phyloP scores from a whole-genome alignment of 2,113 vertebrate species.

The Pyxicephalus adspersus region DNA sequence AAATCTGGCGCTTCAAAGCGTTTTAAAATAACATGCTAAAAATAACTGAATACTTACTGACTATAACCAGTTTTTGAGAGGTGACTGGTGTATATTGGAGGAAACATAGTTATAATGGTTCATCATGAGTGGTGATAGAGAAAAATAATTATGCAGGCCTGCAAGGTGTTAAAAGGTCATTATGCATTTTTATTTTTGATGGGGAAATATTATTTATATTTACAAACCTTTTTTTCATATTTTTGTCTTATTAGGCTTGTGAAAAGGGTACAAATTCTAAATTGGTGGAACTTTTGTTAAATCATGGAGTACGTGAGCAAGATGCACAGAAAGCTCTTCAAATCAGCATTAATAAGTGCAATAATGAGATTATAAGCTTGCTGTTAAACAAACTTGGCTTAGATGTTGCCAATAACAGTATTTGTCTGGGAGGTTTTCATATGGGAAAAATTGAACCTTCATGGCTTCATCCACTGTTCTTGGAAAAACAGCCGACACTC shows the following conservation, averaged over 20 bases:
- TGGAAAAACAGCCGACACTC: slow-evolving; percentile 70
- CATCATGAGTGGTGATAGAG: too few relatives aligned
- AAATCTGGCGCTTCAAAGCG: too few relatives aligned
- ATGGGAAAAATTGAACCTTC: slow-evolving; percentile 84
- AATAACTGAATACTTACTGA: too few relatives aligned
- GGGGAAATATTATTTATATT: too few relatives aligned
- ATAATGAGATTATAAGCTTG: slow-evolving; percentile 82
- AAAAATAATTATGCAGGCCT: too few relatives aligned
- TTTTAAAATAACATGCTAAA: too few relatives aligned
- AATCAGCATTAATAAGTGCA: slow-evolving; percentile 79
- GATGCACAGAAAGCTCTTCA: slow-evolving; percentile 83
- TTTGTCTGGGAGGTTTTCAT: slow-evolving; percentile 90
- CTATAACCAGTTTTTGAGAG: too few relatives aligned
- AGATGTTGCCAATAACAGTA: slow-evolving; percentile 84
- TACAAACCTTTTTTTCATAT: not conserved
- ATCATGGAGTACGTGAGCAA: slow-evolving; percentile 82
- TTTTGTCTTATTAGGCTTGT: slow-evolving; percentile 74
- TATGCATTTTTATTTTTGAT: too few relatives aligned
- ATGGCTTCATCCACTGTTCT: slow-evolving; percentile 89
- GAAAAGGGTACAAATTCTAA: slow-evolving; percentile 83
- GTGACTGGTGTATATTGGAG: too few relatives aligned
- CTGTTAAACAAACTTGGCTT: slow-evolving; percentile 86
- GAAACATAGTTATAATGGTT: too few relatives aligned
- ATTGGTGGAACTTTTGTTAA: slow-evolving; percentile 86
- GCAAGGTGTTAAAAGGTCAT: too few relatives aligned